Evolutionary conservation across 2,888 invertebrate genomes (phyloP).

Genomic region (Aspidiotus rigidus): DNA sequence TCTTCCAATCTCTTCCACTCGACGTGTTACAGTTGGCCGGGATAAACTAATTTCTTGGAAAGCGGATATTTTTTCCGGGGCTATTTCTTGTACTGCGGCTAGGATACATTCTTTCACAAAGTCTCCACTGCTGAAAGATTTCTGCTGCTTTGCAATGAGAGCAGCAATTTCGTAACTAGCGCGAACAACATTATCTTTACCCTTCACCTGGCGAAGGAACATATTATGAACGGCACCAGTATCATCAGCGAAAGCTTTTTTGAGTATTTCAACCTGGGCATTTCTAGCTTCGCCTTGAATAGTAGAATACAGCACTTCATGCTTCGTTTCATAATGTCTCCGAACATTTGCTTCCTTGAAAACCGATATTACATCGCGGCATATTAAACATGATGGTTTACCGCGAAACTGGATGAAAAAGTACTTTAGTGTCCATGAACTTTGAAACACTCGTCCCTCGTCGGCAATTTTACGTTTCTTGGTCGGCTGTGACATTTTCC

Average conservation of each 20-base stretch:
- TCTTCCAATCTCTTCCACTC: conserved; percentile 22
- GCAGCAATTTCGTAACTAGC: conserved; percentile 16
- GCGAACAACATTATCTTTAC: conserved; percentile 8
- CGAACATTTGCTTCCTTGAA: conserved; percentile 37
- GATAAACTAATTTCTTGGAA: conserved; percentile 18
- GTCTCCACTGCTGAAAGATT: conserved; percentile 16
- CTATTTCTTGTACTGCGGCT: conserved; percentile 16
- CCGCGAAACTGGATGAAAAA: conserved; percentile 26
- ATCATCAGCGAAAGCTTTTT: conserved; percentile 7
- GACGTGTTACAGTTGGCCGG: conserved; percentile 14
- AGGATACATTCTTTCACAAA: conserved; percentile 27
- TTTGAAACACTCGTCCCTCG: conserved; percentile 26
- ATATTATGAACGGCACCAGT: conserved; percentile 5
- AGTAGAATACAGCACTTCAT: neutral
- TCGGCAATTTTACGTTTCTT: conserved; percentile 25
- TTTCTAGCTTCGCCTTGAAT: neutral
- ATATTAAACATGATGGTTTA: conserved; percentile 35
- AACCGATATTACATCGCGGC: conserved; percentile 35
- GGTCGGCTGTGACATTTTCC: neutral
- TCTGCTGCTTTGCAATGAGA: conserved; percentile 16
- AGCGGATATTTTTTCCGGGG: conserved; percentile 5
- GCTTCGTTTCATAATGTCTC: conserved; percentile 37
- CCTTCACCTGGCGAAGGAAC: conserved; percentile 15
- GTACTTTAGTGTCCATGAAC: conserved; percentile 25
- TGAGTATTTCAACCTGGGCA: conserved; percentile 5